Evolutionary conservation across 2,888 invertebrate species (phyloP).

Genomic region (Athripsodes cinereus): DNA sequence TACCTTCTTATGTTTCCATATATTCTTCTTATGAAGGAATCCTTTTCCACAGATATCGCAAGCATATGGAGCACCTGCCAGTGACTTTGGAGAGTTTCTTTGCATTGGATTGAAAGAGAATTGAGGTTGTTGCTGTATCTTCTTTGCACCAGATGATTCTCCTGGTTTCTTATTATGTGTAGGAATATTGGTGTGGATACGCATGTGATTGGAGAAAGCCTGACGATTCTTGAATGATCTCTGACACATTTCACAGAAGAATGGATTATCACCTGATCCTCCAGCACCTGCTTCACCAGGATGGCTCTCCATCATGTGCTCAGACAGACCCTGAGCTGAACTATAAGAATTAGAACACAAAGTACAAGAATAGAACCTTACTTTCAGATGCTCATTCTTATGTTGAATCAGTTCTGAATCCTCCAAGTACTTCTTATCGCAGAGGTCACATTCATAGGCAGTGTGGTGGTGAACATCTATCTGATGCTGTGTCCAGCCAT

Average conservation of each 20-base stretch:
- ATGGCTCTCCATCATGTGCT: constrained; percentile 49
- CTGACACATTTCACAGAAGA: constrained; percentile 54
- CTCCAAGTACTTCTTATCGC: constrained; percentile 55
- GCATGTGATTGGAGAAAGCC: constrained; percentile 51
- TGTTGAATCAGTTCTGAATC: constrained; percentile 59
- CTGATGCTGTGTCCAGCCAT: constrained; percentile 54
- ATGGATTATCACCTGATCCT: constrained; percentile 36
- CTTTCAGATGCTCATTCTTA: constrained; percentile 58
- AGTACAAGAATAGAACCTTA: constrained; percentile 58
- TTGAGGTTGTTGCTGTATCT: constrained; percentile 39
- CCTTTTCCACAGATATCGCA: constrained; percentile 62
- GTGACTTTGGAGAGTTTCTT: constrained; percentile 40
- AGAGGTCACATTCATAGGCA: constrained; percentile 55
- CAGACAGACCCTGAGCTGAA: constrained; percentile 55
- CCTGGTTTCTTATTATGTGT: constrained; percentile 45
- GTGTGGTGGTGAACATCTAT: constrained; percentile 50
- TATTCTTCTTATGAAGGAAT: constrained; percentile 51
- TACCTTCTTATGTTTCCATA: constrained; percentile 52
- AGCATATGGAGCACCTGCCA: constrained; percentile 49
- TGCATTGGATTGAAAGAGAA: constrained; percentile 31
- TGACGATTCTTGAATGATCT: constrained; percentile 54
- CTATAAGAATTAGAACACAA: constrained; percentile 55
- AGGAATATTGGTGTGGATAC: constrained; percentile 49
- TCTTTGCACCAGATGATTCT: constrained; percentile 37
- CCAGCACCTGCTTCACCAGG: constrained; percentile 37